These are phyloP conservation scores for Xenopus tropicalis DNA, from an alignment of 2,113 vertebrate genomes.

Conservation along the genomic window DNA sequence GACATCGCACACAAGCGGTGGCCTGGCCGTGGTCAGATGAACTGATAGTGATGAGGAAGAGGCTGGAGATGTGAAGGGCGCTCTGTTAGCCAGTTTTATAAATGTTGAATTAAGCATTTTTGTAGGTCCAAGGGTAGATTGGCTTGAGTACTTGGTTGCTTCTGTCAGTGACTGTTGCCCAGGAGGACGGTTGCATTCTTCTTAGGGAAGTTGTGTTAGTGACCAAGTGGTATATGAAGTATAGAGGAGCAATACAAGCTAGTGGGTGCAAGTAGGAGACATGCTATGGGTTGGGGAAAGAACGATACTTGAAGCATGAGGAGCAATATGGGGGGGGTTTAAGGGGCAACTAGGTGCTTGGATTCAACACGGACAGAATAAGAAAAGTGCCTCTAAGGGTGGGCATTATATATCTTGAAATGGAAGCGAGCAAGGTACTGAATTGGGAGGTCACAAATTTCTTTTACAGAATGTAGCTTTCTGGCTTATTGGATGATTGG, in stretches of 20 bases:
- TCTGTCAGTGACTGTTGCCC: neutral
- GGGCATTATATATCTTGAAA: neutral
- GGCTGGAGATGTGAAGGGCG: too few species aligned
- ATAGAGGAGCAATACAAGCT: conserved; percentile 14
- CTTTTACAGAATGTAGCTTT: too few species aligned
- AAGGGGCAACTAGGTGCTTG: conserved; percentile 30
- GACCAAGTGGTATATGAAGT: too few species aligned
- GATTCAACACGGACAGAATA: conserved; percentile 46
- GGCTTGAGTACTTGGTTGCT: neutral
- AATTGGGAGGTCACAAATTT: conserved; percentile 47
- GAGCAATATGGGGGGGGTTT: neutral
- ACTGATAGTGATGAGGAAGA: conserved; percentile 42
- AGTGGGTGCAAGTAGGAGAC: neutral
- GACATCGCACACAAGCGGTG: conserved; percentile 77
- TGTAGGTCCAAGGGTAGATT: neutral
- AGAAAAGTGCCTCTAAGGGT: conserved; percentile 42
- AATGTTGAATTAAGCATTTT: neutral
- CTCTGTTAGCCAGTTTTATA: too few species aligned
- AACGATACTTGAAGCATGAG: rapidly evolving
- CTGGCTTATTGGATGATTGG: too few species aligned
- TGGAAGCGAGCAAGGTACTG: too few species aligned
- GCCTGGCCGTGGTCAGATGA: conserved; percentile 59
- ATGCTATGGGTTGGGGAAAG: conserved; percentile 27
- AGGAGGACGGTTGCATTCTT: too few species aligned
- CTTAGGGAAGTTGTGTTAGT: too few species aligned